These are phyloP conservation scores for Drosophila meridionalis DNA, from an alignment of 2,888 invertebrate species.

Conservation along the genomic window DNA sequence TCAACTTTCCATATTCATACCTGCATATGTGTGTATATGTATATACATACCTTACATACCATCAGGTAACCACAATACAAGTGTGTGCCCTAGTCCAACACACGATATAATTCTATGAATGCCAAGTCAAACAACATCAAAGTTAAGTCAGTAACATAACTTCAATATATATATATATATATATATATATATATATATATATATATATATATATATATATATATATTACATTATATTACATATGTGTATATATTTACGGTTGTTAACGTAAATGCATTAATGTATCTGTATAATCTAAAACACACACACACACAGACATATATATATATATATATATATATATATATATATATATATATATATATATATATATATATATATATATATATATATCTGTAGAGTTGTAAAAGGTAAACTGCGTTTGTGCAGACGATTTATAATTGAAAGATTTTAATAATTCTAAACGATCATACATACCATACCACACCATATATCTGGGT, in stretches of 20 bases:
- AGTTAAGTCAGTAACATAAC: not conserved
- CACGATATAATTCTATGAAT: not conserved
- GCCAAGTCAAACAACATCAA: conserved; percentile 1
- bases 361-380: not conserved
- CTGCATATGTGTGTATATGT: not conserved
- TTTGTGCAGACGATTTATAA: not conserved
- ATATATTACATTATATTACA: too few species aligned
- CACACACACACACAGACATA: too few species aligned
- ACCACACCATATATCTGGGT: not conserved
- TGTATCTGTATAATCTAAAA: too few species aligned
- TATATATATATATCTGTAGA: not conserved
- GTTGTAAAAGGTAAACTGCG: not conserved
- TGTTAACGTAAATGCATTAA: too few species aligned
- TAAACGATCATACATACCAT: not conserved
- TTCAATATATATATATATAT: not conserved
- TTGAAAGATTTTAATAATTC: not conserved
- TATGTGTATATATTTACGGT: too few species aligned
- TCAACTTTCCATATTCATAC: conserved; percentile 21
- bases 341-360: not conserved
- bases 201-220: too few species aligned
- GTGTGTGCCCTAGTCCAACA: conserved; percentile 1
- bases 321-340: not conserved
- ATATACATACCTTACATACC: not conserved
- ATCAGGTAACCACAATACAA: not conserved
- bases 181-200: not conserved